phyloP scores from a whole-genome alignment of 2,113 vertebrate genomes.

The Hoplias malabaricus region DNA sequence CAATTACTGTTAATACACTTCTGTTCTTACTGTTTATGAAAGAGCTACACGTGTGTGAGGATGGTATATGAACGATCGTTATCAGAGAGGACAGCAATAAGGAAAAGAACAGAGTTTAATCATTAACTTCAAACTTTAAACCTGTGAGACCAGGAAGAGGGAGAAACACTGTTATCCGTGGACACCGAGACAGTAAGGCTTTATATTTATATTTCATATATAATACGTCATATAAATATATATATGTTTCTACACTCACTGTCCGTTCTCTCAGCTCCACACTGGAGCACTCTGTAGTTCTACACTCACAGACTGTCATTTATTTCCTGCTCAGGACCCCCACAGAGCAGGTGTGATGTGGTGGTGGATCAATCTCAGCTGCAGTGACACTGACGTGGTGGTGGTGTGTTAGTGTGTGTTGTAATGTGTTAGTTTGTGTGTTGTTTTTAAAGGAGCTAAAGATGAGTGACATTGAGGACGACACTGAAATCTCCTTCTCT shows the following conservation, averaged over 20 bases:
- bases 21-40: not conserved
- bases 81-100: conserved; percentile 59
- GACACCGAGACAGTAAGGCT: conserved; percentile 48
- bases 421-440: not conserved
- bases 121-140: conserved; percentile 71
- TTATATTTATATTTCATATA: not conserved
- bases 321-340: too few species aligned
- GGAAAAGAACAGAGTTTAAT: conserved; percentile 59
- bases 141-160: not conserved
- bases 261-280: too few species aligned
- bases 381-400: too few species aligned
- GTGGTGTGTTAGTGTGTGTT: not conserved
- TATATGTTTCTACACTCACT: not conserved
- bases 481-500: conserved; percentile 67
- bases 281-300: too few species aligned
- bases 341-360: too few species aligned
- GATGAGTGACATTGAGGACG: conserved; percentile 66
- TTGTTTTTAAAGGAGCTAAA: not conserved
- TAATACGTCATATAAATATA: not conserved
- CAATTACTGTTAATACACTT: not conserved
- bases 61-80: not conserved
- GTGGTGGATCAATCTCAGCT: too few species aligned
- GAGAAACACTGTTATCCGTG: not conserved
- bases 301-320: too few species aligned
- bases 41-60: not conserved